Base-by-base conservation (phyloP, 1,140 invertebrate genomes). In the Oryzaephilus surinamensis region DNA sequence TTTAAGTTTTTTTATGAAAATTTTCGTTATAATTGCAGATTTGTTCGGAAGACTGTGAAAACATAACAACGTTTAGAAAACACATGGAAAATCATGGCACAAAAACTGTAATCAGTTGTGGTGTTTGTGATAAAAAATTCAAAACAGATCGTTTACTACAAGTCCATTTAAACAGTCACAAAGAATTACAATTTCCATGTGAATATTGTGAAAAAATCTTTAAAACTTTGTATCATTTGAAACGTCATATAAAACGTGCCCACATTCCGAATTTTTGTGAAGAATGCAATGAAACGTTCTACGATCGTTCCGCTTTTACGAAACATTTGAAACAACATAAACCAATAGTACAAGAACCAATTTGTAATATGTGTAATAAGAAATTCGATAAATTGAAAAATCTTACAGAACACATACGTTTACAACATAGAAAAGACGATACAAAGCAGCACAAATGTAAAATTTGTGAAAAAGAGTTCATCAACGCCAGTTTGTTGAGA, bases 171-270 rank as follows among this genome's bases (percentile, higher is more conserved):
- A 45, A 32, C 6, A 38, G 40, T 2, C 53, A 55, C 34, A 41
- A 38, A 16, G 53, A 55, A 32, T 28, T 55, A 18, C 38, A 47
- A 32, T 55, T 51, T 39, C 53, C 53, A 8, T 55, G 53, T 36
- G 51, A 55, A 26, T 52, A 45, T 35, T 55, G 53, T 33, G 41
- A 41, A 17, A 48, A 45, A 33, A 55, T 55, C 17, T 55, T 49
- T 31, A 23, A 41, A 5, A 36, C 50, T 0, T 51, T 52, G 43
- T 49, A 48, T n/a, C 45, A 45, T 14, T 43, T 53, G 12, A 48
- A 52, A 29, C 45, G 45, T 19, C 53, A 55, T 31, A 41, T 55
- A 6, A 48, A 47, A 17, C 39, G 54, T 26, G 46, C 45, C 11
- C 54, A 55, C 30, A 44, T 50, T 18, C 46, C 49, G 8, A 52